Percentiles rank a stretch among this genome's conserved stretches.
Conservation (phyloP, 1,140 invertebrate species). For the Lordiphosa collinella region DNA sequence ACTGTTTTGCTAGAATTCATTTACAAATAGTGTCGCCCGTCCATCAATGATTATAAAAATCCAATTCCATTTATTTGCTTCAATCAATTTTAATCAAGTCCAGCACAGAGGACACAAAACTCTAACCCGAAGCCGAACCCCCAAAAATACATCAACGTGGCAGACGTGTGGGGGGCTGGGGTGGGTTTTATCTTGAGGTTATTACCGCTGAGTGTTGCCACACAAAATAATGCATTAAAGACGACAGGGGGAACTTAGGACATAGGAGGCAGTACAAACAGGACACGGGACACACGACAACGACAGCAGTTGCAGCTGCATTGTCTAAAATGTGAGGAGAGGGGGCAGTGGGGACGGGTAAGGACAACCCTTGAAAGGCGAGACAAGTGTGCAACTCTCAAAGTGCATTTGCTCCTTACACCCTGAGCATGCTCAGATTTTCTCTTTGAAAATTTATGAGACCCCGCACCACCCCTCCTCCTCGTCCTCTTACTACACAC, state of each 20-base stretch:
- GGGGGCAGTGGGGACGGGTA: neutral
- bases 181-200: slow-evolving; percentile 67
- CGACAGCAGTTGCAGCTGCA: slow-evolving; percentile 37
- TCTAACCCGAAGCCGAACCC: slow-evolving; percentile 8
- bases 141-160: slow-evolving; percentile 16
- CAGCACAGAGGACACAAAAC: slow-evolving; percentile 6
- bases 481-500: neutral
- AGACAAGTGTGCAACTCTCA: slow-evolving; percentile 28
- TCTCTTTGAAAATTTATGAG: slow-evolving; percentile 43
- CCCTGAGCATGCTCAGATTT: slow-evolving; percentile 25
- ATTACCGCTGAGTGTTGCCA: slow-evolving; percentile 77
- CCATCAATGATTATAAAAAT: slow-evolving; percentile 54
- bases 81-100: slow-evolving; percentile 74
- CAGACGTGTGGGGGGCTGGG: neutral
- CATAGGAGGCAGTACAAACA: slow-evolving; percentile 6
- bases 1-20: slow-evolving; percentile 27
- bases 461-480: neutral
- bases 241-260: slow-evolving; percentile 37
- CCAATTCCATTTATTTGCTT: slow-evolving; percentile 71
- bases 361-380: slow-evolving; percentile 19
- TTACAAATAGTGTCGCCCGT: slow-evolving; percentile 11
- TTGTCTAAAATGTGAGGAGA: slow-evolving; percentile 16
- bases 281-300: slow-evolving; percentile 30
- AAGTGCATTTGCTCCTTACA: slow-evolving; percentile 28
- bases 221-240: slow-evolving; percentile 76